Base-by-base conservation (phyloP, 2,797 vertebrate genomes). In the Cottoperca gobio region DNA sequence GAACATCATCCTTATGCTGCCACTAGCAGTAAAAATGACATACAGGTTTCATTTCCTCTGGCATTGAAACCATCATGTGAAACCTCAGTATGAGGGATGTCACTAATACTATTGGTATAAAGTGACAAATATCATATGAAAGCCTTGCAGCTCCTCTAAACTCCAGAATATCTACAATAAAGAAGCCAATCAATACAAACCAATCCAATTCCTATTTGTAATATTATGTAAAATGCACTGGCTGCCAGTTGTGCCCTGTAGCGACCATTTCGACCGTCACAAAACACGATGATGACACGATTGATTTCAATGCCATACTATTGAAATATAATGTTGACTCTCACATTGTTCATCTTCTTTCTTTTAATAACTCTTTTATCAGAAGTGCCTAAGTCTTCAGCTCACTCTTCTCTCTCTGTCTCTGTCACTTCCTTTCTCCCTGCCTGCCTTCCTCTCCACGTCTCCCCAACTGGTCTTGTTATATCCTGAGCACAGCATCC, bases 401-500 rank as follows among this genome's bases (percentile, higher is more conserved):
- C 31, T 73, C 62, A 8, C 13, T 67, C 52, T n/a, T 68, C 42
- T 58, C 42, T 58, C 43, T 68, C 33, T 43, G 58, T 37, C 67
- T 72, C 45, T 59, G 46, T 7, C 59, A 14, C 66, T 64, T 84
- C 69, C 76, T 82, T 50, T 46, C 52, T 54, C 21, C 53, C 61
- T 50, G 10, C 43, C 28, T 63, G 21, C 31, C 53, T 79, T 78
- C 71, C 52, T 73, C 68, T 72, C 52, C 33, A 58, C 68, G 6
- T 70, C 53, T 70, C 62, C 61, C 58, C 49, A 65, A 59, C n/a
- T 39, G n/a, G 43, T 73, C 21, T 24, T 40, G 54, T 67, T 73
- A 73, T 70, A 84, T 88, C 76, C 81, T 84, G 77, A 90, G 81
- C 71, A 35, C 65, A 60, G 48, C 42, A 49, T 90, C 87, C 86